Conservation (phyloP, 2,113 vertebrate genomes). For the Edolisoma coerulescens region DNA sequence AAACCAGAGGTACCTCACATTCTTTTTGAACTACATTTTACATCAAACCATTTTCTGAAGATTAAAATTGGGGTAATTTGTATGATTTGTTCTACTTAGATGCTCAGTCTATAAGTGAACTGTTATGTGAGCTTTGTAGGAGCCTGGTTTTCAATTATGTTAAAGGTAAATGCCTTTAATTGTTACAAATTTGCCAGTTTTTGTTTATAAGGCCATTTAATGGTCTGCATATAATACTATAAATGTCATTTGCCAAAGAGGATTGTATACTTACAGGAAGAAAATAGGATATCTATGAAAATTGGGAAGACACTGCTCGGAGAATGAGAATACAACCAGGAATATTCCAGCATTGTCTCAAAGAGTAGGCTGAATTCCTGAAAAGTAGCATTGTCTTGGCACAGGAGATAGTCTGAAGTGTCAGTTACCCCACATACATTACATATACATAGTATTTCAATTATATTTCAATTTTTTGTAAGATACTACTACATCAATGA, state of each 20-base stretch:
- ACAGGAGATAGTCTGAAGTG: background rate
- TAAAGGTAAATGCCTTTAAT: background rate
- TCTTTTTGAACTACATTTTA: background rate
- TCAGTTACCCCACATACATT: background rate
- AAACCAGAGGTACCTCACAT: background rate
- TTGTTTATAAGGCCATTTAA: background rate
- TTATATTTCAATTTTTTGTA: background rate
- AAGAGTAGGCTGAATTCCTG: background rate
- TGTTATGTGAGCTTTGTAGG: background rate
- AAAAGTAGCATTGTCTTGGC: background rate
- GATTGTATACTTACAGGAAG: background rate
- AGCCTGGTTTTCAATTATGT: background rate
- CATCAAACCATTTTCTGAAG: background rate
- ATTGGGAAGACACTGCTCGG: background rate
- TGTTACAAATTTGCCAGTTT: background rate
- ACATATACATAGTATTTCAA: background rate
- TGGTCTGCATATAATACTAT: background rate
- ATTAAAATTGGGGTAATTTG: background rate
- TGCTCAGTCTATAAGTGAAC: background rate
- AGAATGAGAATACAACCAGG: background rate
- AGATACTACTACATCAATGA: background rate
- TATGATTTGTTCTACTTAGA: background rate
- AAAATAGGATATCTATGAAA: background rate
- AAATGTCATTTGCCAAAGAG: background rate
- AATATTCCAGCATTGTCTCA: background rate